phyloP scores from a whole-genome alignment of 1,140 invertebrate species.

The Polypedilum vanderplanki region DNA sequence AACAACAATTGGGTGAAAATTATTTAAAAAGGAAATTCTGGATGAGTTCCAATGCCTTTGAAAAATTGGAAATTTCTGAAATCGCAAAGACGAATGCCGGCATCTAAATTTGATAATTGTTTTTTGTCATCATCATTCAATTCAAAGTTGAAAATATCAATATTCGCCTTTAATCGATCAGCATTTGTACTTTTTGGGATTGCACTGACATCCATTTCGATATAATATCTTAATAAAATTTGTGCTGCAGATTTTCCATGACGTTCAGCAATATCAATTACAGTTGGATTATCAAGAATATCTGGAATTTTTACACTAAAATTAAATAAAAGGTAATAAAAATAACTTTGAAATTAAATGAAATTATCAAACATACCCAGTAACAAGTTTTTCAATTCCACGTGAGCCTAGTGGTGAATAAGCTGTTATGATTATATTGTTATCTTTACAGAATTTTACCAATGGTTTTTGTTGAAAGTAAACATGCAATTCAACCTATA shows the following conservation, averaged over 20 bases:
- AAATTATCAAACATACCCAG: constrained; percentile 36
- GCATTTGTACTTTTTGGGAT: constrained; percentile 80
- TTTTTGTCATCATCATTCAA: constrained; percentile 50
- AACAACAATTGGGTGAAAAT: not conserved
- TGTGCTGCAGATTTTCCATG: constrained; percentile 69
- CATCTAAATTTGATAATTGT: constrained; percentile 51
- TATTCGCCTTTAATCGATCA: constrained; percentile 58
- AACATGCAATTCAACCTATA: constrained; percentile 71
- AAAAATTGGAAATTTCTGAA: constrained; percentile 49
- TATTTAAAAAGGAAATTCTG: constrained; percentile 2
- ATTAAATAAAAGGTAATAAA: not conserved
- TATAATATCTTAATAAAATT: constrained; percentile 65
- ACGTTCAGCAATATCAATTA: constrained; percentile 59
- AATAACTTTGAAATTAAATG: not conserved
- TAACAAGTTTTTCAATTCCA: constrained; percentile 49
- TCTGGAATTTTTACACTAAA: constrained; percentile 50
- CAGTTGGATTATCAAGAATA: constrained; percentile 58
- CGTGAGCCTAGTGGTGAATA: constrained; percentile 77
- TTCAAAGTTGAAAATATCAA: constrained; percentile 57
- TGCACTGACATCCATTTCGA: constrained; percentile 64
- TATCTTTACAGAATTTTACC: constrained; percentile 61
- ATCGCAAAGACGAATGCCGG: constrained; percentile 58
- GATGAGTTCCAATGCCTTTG: constrained; percentile 35
- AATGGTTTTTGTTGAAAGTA: constrained; percentile 74
- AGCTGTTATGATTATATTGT: constrained; percentile 68